Evolutionary conservation across 2,888 invertebrate species (phyloP), one percentile per base, ranked within the genome.

Genomic region (Phalera bucephala): DNA sequence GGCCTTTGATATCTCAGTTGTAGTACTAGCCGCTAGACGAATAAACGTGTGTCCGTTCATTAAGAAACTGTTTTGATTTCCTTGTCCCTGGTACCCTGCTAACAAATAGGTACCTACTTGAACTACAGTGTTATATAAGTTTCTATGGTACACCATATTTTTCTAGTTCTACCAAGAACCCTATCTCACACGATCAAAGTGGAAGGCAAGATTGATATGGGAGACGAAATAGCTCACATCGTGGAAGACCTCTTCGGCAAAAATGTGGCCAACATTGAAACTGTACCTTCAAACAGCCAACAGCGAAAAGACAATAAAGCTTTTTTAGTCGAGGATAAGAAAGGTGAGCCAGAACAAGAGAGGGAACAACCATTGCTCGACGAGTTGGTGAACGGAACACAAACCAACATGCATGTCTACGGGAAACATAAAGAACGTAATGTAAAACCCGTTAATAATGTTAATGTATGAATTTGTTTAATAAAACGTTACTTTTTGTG

Each of bases 401-500:
- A 23, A 7, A 19, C 17, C 0, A 22, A 32, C 4, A 21, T 49
- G 1, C 69, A 69, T 31, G 12, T 67, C 0, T 64, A 61, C 13
- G 69, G 66, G 0, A 14, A 40, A 2, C 61, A 63, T 31, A 37
- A 44, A 27, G 1, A 23, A 14, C 3, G 14, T 10, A 0, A 7
- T 21, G 3, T 26, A 17, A n/a, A 10, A 10, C 52, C 51, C 1
- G 8, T 49, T 3, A 66, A 64, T 48, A 51, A 57, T 28, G 37
- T 64, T 11, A 14, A 52, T 33, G 10, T 52, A 10, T 55, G 37
- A 45, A 44, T 50, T 42, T 51, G n/a, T n/a, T n/a, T n/a, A n/a
- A n/a, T n/a, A n/a, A n/a, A n/a, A n/a, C n/a, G n/a, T n/a, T n/a
- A n/a, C n/a, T n/a, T n/a, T n/a, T n/a, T n/a, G n/a, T n/a, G n/a